Evolutionary conservation across 2,113 vertebrate genomes (phyloP).

Genomic region (Apteryx mantelli): DNA sequence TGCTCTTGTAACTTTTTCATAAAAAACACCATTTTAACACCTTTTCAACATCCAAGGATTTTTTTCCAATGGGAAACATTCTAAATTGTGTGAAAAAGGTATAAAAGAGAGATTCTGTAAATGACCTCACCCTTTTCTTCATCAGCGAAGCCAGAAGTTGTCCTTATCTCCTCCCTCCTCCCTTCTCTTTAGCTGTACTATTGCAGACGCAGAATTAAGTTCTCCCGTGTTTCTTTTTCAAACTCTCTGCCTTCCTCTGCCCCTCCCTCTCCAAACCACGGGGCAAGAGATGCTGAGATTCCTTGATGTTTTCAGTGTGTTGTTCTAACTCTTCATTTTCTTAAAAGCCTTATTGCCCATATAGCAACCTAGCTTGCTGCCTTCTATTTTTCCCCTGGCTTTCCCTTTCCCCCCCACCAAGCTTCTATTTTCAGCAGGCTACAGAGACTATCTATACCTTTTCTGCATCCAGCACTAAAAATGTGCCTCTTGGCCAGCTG

Average conservation of each 20-base stretch:
- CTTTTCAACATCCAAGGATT: neutral
- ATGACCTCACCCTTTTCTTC: neutral
- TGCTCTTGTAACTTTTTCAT: neutral
- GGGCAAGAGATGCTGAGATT: neutral
- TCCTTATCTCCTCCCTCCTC: neutral
- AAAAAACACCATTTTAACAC: neutral
- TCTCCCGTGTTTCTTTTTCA: neutral
- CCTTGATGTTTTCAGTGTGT: neutral
- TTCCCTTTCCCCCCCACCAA: neutral
- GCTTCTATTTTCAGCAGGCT: neutral
- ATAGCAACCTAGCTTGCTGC: neutral
- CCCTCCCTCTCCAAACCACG: neutral
- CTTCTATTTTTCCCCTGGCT: neutral
- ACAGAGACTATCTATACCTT: neutral
- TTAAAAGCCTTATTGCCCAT: neutral
- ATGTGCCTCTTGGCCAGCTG: rapidly evolving
- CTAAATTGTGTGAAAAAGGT: neutral
- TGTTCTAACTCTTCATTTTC: neutral
- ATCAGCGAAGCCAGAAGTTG: neutral
- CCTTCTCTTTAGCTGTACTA: neutral
- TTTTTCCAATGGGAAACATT: neutral
- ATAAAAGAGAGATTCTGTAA: neutral
- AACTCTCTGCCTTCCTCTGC: neutral
- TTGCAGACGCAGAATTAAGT: neutral
- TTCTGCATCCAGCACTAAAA: neutral